Evolutionary conservation across 2,113 vertebrate genomes (phyloP).

Genomic region (Megalops atlanticus): DNA sequence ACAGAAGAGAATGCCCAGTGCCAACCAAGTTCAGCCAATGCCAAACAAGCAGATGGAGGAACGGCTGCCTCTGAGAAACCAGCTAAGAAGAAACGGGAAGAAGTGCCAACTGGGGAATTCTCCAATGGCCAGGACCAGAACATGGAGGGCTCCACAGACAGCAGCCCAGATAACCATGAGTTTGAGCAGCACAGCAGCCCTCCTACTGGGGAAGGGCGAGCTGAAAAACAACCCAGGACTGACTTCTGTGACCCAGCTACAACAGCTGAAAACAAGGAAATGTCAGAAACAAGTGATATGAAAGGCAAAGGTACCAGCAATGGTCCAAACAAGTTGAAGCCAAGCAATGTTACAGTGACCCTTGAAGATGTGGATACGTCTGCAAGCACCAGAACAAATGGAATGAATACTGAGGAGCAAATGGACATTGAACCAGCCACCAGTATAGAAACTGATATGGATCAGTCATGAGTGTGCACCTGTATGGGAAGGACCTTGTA

Average conservation of each 20-base stretch:
- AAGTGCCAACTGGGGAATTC: constrained; percentile 26
- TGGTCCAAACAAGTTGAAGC: neutral
- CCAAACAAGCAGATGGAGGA: neutral
- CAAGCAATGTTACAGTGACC: constrained; percentile 30
- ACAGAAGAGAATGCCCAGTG: constrained; percentile 32
- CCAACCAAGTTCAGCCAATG: constrained; percentile 36
- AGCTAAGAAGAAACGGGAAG: constrained; percentile 59
- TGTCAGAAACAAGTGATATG: neutral
- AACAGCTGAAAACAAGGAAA: constrained; percentile 41
- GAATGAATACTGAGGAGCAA: constrained; percentile 38
- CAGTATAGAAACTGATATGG: constrained; percentile 34
- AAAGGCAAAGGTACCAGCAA: constrained; percentile 8
- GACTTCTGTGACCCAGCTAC: constrained; percentile 53
- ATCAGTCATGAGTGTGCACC: constrained; percentile 38
- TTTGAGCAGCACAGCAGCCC: constrained; percentile 14
- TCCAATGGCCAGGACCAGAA: constrained; percentile 38
- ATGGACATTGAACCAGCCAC: constrained; percentile 52
- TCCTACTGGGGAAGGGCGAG: constrained; percentile 42
- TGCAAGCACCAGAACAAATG: constrained; percentile 43
- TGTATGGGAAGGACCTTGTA: neutral
- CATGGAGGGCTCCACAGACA: constrained; percentile 9
- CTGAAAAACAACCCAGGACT: constrained; percentile 67
- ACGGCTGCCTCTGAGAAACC: constrained; percentile 36
- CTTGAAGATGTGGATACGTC: constrained; percentile 19
- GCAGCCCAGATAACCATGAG: constrained; percentile 23